A percentile compares a stretch with the other conserved stretches of the same genome.
Evolutionary conservation across 2,113 vertebrate genomes (phyloP).

Genomic region (Tonatia bakeri): DNA sequence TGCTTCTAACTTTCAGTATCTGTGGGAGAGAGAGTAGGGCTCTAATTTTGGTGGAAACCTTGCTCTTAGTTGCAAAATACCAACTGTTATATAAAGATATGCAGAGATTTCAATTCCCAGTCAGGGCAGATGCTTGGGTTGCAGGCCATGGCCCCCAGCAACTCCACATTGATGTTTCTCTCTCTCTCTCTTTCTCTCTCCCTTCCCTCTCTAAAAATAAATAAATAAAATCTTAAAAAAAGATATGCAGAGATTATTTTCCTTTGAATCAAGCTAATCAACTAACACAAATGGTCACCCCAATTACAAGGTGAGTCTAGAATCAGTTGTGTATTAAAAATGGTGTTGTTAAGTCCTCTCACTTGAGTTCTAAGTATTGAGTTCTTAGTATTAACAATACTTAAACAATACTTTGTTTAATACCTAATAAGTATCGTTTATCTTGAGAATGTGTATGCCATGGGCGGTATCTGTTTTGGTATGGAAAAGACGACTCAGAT

Average conservation of each 20-base stretch:
- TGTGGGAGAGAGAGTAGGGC: not conserved
- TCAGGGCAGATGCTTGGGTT: too few species aligned
- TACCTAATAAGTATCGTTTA: not conserved
- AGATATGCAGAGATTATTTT: not conserved
- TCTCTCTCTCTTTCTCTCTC: too few species aligned
- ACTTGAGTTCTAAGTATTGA: not conserved
- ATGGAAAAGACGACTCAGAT: too few species aligned
- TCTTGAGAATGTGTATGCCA: not conserved
- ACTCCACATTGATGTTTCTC: too few species aligned
- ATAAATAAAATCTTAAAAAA: too few species aligned
- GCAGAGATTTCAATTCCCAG: too few species aligned
- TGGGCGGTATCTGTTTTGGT: not conserved
- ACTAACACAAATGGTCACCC: not conserved
- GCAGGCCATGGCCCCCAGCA: too few species aligned
- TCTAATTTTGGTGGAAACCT: not conserved
- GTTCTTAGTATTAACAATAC: too few species aligned
- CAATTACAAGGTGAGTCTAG: not conserved
- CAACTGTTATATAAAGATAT: not conserved
- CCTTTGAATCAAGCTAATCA: not conserved
- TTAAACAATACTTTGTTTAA: too few species aligned
- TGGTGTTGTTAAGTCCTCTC: not conserved
- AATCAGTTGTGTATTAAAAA: not conserved
- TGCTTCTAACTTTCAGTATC: not conserved
- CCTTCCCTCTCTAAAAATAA: too few species aligned
- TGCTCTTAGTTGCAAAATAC: not conserved